Conservation (phyloP, 2,888 invertebrate genomes). For the Luperina testacea region DNA sequence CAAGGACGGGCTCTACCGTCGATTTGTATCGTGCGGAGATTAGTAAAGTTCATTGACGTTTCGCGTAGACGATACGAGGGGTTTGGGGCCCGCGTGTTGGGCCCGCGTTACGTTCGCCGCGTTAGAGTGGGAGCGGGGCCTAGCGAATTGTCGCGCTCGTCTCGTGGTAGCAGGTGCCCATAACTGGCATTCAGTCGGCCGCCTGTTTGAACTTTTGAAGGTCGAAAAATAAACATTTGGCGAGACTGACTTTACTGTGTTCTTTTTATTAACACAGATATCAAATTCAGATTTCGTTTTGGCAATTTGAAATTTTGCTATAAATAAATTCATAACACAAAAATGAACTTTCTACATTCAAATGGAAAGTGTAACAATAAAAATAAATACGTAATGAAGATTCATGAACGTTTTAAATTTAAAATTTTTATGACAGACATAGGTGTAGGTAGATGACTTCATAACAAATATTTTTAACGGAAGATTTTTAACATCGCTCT, state of each 20-base stretch:
- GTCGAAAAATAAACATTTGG: conserved; percentile 83
- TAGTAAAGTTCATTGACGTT: conserved; percentile 88
- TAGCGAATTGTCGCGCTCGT: conserved; percentile 83
- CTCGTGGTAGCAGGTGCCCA: conserved; percentile 86
- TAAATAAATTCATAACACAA: conserved; percentile 34
- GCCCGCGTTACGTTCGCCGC: conserved; percentile 61
- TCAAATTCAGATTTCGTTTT: conserved; percentile 28
- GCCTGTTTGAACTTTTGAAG: conserved; percentile 87
- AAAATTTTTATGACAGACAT: conserved; percentile 17
- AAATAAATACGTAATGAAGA: conserved; percentile 1
- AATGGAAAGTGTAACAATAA: conserved; percentile 32
- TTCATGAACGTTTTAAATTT: conserved; percentile 12
- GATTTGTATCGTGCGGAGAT: conserved; percentile 81
- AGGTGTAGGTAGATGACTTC: conserved; percentile 17
- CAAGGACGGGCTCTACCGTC: conserved; percentile 74
- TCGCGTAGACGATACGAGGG: conserved; percentile 79
- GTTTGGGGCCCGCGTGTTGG: conserved; percentile 70
- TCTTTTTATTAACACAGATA: conserved; percentile 50
- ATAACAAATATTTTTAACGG: conserved; percentile 30
- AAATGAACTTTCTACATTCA: conserved; percentile 24
- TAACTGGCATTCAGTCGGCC: conserved; percentile 83
- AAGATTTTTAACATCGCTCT: conserved; percentile 36
- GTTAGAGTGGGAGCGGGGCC: conserved; percentile 71
- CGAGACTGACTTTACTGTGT: conserved; percentile 58
- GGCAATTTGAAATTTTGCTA: conserved; percentile 5